Percentiles rank a stretch among this genome's conserved stretches.
Conservation (phyloP, 2,113 vertebrate species). For the Hepsetus odoe region DNA sequence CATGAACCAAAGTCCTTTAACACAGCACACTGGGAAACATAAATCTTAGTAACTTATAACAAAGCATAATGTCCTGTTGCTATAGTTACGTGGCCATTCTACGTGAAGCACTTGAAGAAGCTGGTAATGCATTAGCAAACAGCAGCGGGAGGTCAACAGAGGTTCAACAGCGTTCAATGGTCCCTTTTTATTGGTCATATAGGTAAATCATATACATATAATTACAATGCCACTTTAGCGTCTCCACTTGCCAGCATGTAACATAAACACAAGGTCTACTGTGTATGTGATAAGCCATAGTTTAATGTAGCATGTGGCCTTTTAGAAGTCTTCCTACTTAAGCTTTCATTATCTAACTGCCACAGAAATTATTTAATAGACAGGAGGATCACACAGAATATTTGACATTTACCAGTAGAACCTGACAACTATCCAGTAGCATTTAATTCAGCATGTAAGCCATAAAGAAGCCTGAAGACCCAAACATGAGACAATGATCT, state of each 20-base stretch:
- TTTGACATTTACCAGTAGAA: background rate
- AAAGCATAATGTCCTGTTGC: constrained; percentile 29
- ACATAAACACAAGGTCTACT: constrained; percentile 9
- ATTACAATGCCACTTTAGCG: background rate
- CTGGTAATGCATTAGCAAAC: constrained; percentile 16
- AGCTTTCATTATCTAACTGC: constrained; percentile 1
- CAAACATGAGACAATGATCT: no score
- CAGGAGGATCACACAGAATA: background rate
- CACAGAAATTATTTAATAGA: background rate
- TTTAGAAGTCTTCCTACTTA: background rate
- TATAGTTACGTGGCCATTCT: constrained; percentile 38
- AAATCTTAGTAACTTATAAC: constrained; percentile 32
- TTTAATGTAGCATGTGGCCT: background rate
- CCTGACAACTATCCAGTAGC: background rate
- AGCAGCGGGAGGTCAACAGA: background rate
- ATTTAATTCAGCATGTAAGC: background rate
- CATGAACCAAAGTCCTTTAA: background rate
- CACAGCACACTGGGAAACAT: constrained; percentile 12
- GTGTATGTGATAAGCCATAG: constrained; percentile 6
- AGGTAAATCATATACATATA: constrained; percentile 29
- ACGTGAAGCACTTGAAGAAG: constrained; percentile 29
- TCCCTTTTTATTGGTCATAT: constrained; percentile 2
- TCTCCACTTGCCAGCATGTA: background rate
- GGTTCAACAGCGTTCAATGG: constrained; percentile 19
- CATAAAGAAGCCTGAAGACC: no score